These are phyloP conservation scores for Epinotia bilunana DNA, from an alignment of 2,888 invertebrate genomes.

Conservation along the genomic window DNA sequence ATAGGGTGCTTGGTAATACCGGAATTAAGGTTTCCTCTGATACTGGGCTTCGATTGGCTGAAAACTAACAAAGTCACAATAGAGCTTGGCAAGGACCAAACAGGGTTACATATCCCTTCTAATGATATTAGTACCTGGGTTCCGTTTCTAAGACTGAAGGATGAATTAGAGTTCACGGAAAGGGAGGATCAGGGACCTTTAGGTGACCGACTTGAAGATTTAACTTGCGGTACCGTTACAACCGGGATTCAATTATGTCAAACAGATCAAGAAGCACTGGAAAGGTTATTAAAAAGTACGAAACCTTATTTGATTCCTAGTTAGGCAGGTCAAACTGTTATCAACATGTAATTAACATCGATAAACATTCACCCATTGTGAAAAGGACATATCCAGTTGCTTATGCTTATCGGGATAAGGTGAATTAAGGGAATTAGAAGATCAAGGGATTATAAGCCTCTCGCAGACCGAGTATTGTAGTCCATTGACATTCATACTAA, in stretches of 20 bases:
- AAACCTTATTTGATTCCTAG: slow-evolving; percentile 23
- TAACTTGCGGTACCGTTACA: background rate
- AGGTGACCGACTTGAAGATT: too few species aligned
- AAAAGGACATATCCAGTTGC: slow-evolving; percentile 49
- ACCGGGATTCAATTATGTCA: background rate
- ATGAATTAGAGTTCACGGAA: background rate
- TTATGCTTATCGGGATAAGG: slow-evolving; percentile 48
- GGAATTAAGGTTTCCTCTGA: slow-evolving; percentile 18
- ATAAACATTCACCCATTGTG: slow-evolving; percentile 40
- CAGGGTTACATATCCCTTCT: too few species aligned
- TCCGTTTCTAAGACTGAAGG: background rate
- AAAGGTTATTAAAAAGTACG: slow-evolving; percentile 21
- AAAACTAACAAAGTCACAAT: slow-evolving; percentile 20
- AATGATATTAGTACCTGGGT: background rate
- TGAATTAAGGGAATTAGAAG: too few species aligned
- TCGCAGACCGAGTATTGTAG: slow-evolving; percentile 47
- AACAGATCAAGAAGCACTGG: background rate
- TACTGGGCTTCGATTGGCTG: slow-evolving; percentile 46
- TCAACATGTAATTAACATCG: slow-evolving; percentile 48
- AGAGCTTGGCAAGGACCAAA: background rate
- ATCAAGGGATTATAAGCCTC: too few species aligned
- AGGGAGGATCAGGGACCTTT: background rate
- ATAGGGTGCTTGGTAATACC: slow-evolving; percentile 31
- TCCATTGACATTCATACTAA: slow-evolving; percentile 47
- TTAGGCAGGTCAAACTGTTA: slow-evolving; percentile 48